phyloP scores from a whole-genome alignment of 2,888 invertebrate species.

The Orchestes rusci region DNA sequence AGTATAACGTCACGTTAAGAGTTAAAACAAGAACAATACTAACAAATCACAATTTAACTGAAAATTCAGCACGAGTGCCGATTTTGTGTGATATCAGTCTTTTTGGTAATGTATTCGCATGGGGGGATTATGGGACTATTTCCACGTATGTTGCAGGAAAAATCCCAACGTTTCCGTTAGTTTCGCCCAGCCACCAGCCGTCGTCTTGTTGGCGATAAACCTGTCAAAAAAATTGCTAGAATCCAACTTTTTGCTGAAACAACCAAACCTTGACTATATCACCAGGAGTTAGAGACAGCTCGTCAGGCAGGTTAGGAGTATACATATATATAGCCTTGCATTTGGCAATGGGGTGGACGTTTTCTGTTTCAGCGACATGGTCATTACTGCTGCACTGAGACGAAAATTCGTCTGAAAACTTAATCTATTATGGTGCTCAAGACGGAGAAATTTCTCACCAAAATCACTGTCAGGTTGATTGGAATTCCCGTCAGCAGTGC shows the following conservation, averaged over 20 bases:
- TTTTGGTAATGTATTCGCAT: no score
- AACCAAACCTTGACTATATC: conserved; percentile 49
- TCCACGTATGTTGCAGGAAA: conserved; percentile 94
- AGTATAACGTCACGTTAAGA: no score
- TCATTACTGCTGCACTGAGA: conserved; percentile 60
- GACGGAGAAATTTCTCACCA: no score
- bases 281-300: conserved; percentile 63
- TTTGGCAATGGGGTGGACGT: conserved; percentile 56
- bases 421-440: no score
- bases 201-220: conserved; percentile 87
- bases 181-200: conserved; percentile 92
- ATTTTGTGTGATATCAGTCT: no score
- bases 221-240: conserved; percentile 39
- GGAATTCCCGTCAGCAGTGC: conserved; percentile 76
- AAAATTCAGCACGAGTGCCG: no score
- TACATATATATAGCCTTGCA: conserved; percentile 86
- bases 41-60: no score
- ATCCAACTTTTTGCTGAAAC: background rate
- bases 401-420: conserved; percentile 73
- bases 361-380: conserved; percentile 30
- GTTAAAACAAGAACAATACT: no score
- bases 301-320: conserved; percentile 80
- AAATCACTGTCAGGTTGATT: conserved; percentile 83
- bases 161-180: conserved; percentile 78
- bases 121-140: conserved; percentile 58